Base-by-base conservation (phyloP, 2,797 vertebrate genomes). In the Chromobotia macracanthus region DNA sequence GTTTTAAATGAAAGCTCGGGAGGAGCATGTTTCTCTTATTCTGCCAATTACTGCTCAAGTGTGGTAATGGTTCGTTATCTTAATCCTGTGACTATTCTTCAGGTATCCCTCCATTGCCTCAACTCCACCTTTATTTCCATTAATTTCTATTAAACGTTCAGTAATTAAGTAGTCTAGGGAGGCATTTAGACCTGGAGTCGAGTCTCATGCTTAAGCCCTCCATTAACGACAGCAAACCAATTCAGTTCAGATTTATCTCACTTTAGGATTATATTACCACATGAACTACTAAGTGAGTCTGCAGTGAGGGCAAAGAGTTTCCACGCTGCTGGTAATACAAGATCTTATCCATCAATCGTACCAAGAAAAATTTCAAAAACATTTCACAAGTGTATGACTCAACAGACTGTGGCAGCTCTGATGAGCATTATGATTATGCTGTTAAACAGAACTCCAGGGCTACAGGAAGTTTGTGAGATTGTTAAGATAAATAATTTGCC, bases 161-260 rank as follows among this genome's bases (percentile, higher is more conserved):
- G 58, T 31, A 31, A 61, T 21, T 7, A 61, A 61, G 25, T 31
- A 31, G 58, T 61, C 25, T 61, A 38, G 41, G 11, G 58, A 11
- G 23, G 21, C 56, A 58, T 25, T 58, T 56, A 60, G 12, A 28
- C 13, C 15, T 25, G 1, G 15, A 61, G 23, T 28, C 1, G 56
- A 60, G 58, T 60, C 19, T 60, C 58, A 61, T 61, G 15, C 58
- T 61, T 61, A 61, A 61, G 15, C 58, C 58, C 58, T 61, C 25
- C 58, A 61, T 61, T 15, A 61, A 61, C 18, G 58, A 61, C 58
- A 61, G 25, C 58, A 61, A 5, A 25, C 6, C 58, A 61, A 31
- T 28, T 61, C 23, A 61, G 23, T 61, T 16, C 28, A 61, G 25
- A 61, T 31, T 61, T 61, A 61, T 61, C 25, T 61, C 13, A 61